Evolutionary conservation across 2,888 invertebrate genomes (phyloP).

Genomic region (Marasmarcha lunaedactyla): DNA sequence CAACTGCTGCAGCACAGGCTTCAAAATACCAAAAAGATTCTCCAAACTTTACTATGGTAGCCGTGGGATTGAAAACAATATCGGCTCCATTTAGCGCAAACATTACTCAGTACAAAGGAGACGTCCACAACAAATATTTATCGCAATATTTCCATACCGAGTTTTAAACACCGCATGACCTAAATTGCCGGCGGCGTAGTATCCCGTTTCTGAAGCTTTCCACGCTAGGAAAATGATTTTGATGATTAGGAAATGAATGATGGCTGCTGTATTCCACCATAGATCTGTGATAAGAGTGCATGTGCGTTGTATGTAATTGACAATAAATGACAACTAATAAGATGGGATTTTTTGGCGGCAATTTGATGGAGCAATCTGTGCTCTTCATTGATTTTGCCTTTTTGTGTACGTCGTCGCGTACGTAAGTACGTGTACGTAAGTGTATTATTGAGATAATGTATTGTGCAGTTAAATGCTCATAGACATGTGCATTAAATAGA

Average conservation of each 20-base stretch:
- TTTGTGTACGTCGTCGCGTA: no score
- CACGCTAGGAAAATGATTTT: conserved; percentile 97
- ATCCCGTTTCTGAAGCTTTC: conserved; percentile 98
- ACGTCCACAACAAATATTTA: conserved; percentile 98
- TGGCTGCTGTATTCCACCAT: conserved; percentile 95
- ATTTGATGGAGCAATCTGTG: no score
- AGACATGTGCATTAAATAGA: no score
- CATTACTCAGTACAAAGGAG: conserved; percentile 98
- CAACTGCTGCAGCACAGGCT: conserved; percentile 94
- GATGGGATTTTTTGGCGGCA: no score
- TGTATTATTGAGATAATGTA: no score
- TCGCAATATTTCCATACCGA: conserved; percentile 86
- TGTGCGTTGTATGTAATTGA: no score
- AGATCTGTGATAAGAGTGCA: no score
- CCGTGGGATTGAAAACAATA: conserved; percentile 98
- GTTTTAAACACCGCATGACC: conserved; percentile 95
- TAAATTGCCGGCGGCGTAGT: conserved; percentile 93
- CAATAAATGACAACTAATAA: no score
- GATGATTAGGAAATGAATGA: conserved; percentile 91
- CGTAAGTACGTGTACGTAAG: no score
- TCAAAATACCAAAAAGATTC: conserved; percentile 97
- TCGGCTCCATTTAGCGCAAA: conserved; percentile 97
- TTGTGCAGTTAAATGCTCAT: no score
- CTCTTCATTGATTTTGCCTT: no score
- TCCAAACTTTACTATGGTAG: conserved; percentile 83